These are phyloP conservation scores for Erythrolamprus reginae DNA, from an alignment of 2,113 vertebrate genomes.

Conservation along the genomic window DNA sequence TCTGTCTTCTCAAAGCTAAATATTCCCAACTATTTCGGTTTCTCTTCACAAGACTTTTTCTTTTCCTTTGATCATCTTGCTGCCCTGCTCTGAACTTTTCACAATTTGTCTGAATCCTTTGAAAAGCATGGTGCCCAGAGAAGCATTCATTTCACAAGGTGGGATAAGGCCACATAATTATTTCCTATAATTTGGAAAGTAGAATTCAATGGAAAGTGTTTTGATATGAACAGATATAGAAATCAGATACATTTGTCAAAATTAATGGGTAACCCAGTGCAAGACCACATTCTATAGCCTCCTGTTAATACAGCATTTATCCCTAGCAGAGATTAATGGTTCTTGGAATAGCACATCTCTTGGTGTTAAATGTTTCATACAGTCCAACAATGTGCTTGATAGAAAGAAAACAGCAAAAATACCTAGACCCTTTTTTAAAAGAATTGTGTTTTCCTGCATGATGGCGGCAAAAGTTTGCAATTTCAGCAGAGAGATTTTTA, in stretches of 20 bases:
- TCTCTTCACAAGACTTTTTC: neutral
- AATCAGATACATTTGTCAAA: slow-evolving; percentile 25
- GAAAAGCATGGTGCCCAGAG: neutral
- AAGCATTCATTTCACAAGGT: neutral
- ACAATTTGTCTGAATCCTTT: neutral
- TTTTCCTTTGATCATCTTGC: neutral
- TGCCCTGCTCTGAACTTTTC: neutral
- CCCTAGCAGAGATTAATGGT: slow-evolving; percentile 28
- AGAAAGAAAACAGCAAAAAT: slow-evolving; percentile 39
- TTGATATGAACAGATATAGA: slow-evolving; percentile 39
- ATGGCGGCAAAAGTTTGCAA: neutral
- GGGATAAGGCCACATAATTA: neutral
- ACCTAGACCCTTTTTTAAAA: slow-evolving; percentile 19
- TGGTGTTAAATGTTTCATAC: slow-evolving; percentile 26
- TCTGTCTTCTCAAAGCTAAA: neutral
- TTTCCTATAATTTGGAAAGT: slow-evolving; percentile 18
- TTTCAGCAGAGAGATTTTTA: neutral
- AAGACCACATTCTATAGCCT: neutral
- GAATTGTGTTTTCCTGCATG: slow-evolving; percentile 12
- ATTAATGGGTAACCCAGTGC: slow-evolving; percentile 28
- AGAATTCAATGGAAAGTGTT: slow-evolving; percentile 52
- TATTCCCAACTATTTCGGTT: neutral
- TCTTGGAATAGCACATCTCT: slow-evolving; percentile 34
- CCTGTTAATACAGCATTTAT: slow-evolving; percentile 10
- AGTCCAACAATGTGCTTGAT: slow-evolving; percentile 20